phyloP scores from a whole-genome alignment of 2,797 vertebrate species.

The Lates japonicus region DNA sequence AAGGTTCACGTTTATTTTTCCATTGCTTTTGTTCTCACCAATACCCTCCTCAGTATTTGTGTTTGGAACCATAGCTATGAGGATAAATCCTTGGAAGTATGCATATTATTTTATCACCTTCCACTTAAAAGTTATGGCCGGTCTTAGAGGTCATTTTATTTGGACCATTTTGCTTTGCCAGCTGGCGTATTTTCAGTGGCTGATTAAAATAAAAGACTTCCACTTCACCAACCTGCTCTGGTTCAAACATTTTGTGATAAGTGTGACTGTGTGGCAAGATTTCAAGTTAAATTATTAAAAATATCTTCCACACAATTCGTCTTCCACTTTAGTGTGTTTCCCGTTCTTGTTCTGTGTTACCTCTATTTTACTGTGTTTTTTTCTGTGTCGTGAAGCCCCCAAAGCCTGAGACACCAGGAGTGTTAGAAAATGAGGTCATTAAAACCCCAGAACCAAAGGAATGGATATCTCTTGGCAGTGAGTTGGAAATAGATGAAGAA shows the following conservation, averaged over 20 bases:
- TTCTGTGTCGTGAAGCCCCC: constrained; percentile 77
- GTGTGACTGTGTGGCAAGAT: constrained; percentile 6
- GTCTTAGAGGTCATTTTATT: not conserved
- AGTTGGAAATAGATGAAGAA: constrained; percentile 93
- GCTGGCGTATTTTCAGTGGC: not conserved
- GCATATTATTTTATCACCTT: not conserved
- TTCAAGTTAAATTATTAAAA: not conserved
- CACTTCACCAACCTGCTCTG: not conserved
- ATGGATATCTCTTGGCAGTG: constrained; percentile 93
- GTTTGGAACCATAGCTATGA: constrained; percentile 1
- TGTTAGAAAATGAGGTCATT: constrained; percentile 68
- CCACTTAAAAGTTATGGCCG: not conserved
- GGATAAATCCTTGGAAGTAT: not conserved
- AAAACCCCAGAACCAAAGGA: constrained; percentile 81
- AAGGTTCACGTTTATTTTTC: not conserved
- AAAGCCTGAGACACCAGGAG: constrained; percentile 74
- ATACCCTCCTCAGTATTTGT: not conserved
- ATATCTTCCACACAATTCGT: not conserved
- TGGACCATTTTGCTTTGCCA: not conserved
- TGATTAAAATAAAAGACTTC: not conserved
- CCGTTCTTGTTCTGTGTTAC: not conserved
- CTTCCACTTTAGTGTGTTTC: not conserved
- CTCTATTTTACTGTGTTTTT: constrained; percentile 6
- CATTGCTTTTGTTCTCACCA: not conserved
- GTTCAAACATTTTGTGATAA: constrained; percentile 1